Base-by-base conservation (phyloP, 2,797 vertebrate species). In the Spondyliosoma cantharus region DNA sequence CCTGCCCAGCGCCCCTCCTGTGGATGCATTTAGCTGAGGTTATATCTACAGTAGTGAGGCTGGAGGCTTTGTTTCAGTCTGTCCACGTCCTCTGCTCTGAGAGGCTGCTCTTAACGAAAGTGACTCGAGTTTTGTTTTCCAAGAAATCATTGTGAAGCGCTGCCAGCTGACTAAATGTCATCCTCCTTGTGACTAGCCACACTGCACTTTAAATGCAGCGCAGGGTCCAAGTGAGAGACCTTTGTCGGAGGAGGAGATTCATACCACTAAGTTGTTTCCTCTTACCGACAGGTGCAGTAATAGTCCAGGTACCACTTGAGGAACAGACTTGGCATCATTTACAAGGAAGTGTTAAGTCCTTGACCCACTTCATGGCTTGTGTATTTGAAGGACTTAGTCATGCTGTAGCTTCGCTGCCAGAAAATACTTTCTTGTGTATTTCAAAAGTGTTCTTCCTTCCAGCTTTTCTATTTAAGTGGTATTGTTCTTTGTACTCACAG, bases 351-450 rank as follows among this genome's bases (percentile, higher is more conserved):
- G 85, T 78, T 53, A 74, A 84, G 90, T 91, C 91, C 89, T 93
- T 93, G 91, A 93, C 93, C 92, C 87, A 90, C 80, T 93, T 93
- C 81, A 50, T n/a, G 46, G 52, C 27, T 63, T 65, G 69, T 86
- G 63, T 81, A 49, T 86, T 78, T 86, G 65, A 84, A 82, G 84
- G 78, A 82, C 73, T 76, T 71, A 53, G 71, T 87, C 81, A 71
- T 67, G 78, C 79, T 64, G 52, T 53, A 59, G 54, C 49, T 66
- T 71, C 46, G 52, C 56, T 73, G 61, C 56, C 62, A 54, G 43
- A 59, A 80, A 69, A 71, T 58, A 19, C 25, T n/a, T 60, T 50
- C 0, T 60, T 71, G 20, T 69, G 50, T 53, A 50, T 72, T 77
- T 71, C 52, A 56, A 24, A 73, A 60, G 43, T 59, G 11, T 50